phyloP scores from a whole-genome alignment of 2,797 vertebrate genomes.

The Enteromius radiatus region DNA sequence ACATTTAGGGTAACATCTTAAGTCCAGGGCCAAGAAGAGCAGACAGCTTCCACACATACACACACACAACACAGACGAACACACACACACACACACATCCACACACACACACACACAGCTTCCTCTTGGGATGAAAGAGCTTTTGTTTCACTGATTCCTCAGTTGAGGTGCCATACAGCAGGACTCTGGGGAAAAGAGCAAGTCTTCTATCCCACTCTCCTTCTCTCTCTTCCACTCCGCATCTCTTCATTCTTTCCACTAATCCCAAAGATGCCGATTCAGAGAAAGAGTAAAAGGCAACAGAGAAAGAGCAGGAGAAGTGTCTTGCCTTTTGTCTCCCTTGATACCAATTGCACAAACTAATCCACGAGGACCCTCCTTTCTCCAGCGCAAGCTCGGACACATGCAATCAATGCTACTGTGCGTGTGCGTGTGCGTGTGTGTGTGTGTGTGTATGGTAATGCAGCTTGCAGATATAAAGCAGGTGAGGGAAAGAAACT shows the following conservation, averaged over 20 bases:
- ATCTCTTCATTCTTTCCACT: slow-evolving; percentile 47
- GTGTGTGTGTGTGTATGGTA: slow-evolving; percentile 33
- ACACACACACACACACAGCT: slow-evolving; percentile 11
- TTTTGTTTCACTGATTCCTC: slow-evolving; percentile 62
- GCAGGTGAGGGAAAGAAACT: slow-evolving; percentile 51
- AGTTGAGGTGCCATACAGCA: slow-evolving; percentile 59
- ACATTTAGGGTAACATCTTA: slow-evolving; percentile 64
- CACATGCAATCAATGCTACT: slow-evolving; percentile 59
- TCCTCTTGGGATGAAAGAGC: slow-evolving; percentile 64
- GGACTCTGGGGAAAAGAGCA: slow-evolving; percentile 50
- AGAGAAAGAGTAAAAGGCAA: slow-evolving; percentile 60
- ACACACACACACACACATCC: not conserved
- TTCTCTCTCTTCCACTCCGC: slow-evolving; percentile 16
- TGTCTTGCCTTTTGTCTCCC: slow-evolving; percentile 70
- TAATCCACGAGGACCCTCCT: slow-evolving; percentile 73
- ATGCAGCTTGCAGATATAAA: slow-evolving; percentile 56
- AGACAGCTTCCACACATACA: slow-evolving; percentile 20
- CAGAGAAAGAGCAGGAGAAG: slow-evolving; percentile 30
- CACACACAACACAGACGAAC: not conserved
- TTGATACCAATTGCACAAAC: slow-evolving; percentile 81
- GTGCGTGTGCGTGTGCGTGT: slow-evolving; percentile 26
- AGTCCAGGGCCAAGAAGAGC: slow-evolving; percentile 63
- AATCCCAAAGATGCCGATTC: slow-evolving; percentile 73
- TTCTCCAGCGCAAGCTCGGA: slow-evolving; percentile 65
- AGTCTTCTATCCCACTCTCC: slow-evolving; percentile 43